phyloP scores from a whole-genome alignment of 2,113 vertebrate species.

The Erythrocebus patas region DNA sequence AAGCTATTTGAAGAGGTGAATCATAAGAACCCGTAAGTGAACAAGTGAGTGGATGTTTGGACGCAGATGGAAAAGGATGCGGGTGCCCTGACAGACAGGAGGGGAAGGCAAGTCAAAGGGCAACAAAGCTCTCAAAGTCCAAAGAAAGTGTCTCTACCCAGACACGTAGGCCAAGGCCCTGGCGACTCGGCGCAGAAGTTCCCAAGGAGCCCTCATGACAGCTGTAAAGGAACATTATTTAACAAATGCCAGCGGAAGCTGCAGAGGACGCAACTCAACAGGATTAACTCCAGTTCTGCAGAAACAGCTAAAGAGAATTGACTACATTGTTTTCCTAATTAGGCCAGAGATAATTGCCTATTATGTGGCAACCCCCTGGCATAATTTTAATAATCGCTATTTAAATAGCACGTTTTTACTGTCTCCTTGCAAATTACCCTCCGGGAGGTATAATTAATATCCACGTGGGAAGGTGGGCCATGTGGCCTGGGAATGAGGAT shows the following conservation, averaged over 20 bases:
- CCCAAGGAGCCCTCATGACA: background rate
- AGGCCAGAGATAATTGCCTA: slow-evolving; percentile 75
- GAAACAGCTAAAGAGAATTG: slow-evolving; percentile 8
- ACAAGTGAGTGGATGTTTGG: fast-evolving
- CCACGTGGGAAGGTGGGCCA: background rate
- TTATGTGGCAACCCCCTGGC: slow-evolving; percentile 65
- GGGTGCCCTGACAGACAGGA: background rate
- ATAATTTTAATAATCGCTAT: slow-evolving; percentile 64
- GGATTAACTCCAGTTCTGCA: slow-evolving; percentile 1
- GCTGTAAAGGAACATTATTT: slow-evolving; percentile 51
- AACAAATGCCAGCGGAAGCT: slow-evolving; percentile 55
- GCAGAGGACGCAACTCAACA: fast-evolving
- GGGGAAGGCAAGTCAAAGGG: background rate
- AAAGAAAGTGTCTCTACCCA: background rate
- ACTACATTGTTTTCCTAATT: slow-evolving; percentile 59
- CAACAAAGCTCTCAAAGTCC: background rate
- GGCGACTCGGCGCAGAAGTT: background rate
- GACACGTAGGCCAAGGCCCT: background rate
- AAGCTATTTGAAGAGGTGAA: background rate
- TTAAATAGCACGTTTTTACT: slow-evolving; percentile 75
- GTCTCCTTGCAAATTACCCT: slow-evolving; percentile 78
- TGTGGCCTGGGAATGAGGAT: background rate
- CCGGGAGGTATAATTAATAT: slow-evolving; percentile 50
- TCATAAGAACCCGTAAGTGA: no score
- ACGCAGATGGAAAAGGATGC: background rate